Base-by-base conservation (phyloP, 2,113 vertebrate species). In the Zosterops hypoxanthus region DNA sequence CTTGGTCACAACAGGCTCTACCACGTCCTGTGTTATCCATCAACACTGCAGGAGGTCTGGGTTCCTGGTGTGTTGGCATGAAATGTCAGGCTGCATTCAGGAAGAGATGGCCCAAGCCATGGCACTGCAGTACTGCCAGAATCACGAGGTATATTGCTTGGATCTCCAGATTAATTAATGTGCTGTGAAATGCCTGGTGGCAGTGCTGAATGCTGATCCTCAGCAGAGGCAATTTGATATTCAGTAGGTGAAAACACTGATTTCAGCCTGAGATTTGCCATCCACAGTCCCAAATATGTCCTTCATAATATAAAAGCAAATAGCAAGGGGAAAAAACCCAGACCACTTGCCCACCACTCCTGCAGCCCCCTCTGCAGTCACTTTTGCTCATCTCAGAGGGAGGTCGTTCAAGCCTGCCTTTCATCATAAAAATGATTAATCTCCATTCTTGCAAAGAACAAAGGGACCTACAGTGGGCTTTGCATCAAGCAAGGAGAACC, bases 131-230 rank as follows among this genome's bases (percentile, higher is more conserved):
- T 11, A 16, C 55, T 19, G 39, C 23, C 61, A 80, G 66, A 14
- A 49, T 2, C 15, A 36, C 0, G 0, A 63, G 10, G 6, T 20
- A 8, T 9, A 29, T 25, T 39, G 34, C 15, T 9, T 55, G 6
- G 21, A 14, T 46, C 59, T 77, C 46, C 64, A 61, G 33, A 50
- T 77, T 69, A 73, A 88, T 88, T 44, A 47, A 75, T 18, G 46
- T 36, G 22, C 70, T 68, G 56, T 52, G 69, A 86, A 86, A 59
- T 34, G 34, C 60, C 59, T 1, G 0, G 83, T 55, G 64, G 47
- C 72, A 44, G 31, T 23, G 57, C 36, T 72, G 61, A 85, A 75
- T 14, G 22, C 31, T 72, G 73, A 78, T 19, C 65, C 52, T 76
- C 57, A 85, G 61, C 42, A 91, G 72, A 36, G 0, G 2, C 33